These are phyloP conservation scores for Parnassius mnemosyne DNA, from an alignment of 2,888 invertebrate species.

Conservation along the genomic window DNA sequence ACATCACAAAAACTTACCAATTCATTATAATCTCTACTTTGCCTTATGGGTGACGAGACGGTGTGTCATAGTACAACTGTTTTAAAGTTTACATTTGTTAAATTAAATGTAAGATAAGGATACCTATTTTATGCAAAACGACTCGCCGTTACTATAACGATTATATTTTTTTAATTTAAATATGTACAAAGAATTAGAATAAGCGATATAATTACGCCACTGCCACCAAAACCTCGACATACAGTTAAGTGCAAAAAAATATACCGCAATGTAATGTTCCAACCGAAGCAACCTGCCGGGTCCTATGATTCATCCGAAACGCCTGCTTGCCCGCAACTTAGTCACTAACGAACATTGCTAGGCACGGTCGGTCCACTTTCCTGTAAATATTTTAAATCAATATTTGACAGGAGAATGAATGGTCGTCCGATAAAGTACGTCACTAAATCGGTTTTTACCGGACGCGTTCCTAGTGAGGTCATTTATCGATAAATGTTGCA, in stretches of 20 bases:
- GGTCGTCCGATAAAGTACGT: constrained; percentile 35
- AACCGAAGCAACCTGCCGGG: constrained; percentile 56
- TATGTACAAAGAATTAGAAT: constrained; percentile 19
- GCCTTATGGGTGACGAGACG: no score
- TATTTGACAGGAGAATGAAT: constrained; percentile 51
- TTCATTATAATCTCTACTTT: no score
- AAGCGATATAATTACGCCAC: constrained; percentile 45
- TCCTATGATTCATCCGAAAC: constrained; percentile 64
- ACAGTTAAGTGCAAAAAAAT: constrained; percentile 65
- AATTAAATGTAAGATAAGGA: no score
- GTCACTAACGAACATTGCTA: constrained; percentile 50
- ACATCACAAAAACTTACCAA: no score
- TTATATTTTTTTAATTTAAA: no score
- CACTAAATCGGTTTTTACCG: constrained; percentile 31
- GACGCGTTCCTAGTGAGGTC: constrained; percentile 6
- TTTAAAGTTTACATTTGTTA: no score
- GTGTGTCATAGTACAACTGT: no score
- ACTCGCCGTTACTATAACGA: no score
- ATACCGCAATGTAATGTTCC: constrained; percentile 70
- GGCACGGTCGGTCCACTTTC: constrained; percentile 53
- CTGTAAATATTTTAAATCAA: constrained; percentile 62
- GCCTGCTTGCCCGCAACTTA: constrained; percentile 42
- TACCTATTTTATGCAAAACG: no score
- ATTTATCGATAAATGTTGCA: constrained; percentile 2
- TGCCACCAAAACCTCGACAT: constrained; percentile 42